Conservation (phyloP, 1,140 invertebrate genomes). For the Cydia splendana region DNA sequence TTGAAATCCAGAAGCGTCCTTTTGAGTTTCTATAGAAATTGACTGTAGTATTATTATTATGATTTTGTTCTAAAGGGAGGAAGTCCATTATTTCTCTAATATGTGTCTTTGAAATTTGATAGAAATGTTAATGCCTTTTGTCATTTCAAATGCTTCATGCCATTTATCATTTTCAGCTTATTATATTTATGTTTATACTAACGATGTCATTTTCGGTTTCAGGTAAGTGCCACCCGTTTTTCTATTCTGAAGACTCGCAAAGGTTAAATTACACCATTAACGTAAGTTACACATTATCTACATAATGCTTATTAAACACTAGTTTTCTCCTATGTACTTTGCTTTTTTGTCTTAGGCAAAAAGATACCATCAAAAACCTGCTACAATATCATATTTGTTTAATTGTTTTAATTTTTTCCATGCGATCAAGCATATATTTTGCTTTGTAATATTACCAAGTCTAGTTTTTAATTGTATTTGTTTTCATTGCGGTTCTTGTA, state of each 20-base stretch:
- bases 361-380: no score
- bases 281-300: neutral
- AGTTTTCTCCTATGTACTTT: no score
- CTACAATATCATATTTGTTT: no score
- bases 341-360: no score
- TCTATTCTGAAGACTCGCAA: neutral
- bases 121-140: conserved; percentile 1
- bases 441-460: no score
- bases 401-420: no score
- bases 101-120: conserved; percentile 11
- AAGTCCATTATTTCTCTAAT: conserved; percentile 10
- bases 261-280: neutral
- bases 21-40: conserved; percentile 43
- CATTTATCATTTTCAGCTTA: neutral
- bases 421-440: no score
- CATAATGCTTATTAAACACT: neutral
- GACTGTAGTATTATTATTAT: conserved; percentile 5
- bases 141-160: neutral
- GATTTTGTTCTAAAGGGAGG: conserved; percentile 18
- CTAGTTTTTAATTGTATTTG: no score
- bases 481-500: no score
- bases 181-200: conserved; percentile 24
- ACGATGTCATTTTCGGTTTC: conserved; percentile 41
- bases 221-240: conserved; percentile 39
- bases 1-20: neutral